These are phyloP conservation scores for Poeciliopsis paucimaculata DNA, from an alignment of 2,797 vertebrate species.

Conservation along the genomic window DNA sequence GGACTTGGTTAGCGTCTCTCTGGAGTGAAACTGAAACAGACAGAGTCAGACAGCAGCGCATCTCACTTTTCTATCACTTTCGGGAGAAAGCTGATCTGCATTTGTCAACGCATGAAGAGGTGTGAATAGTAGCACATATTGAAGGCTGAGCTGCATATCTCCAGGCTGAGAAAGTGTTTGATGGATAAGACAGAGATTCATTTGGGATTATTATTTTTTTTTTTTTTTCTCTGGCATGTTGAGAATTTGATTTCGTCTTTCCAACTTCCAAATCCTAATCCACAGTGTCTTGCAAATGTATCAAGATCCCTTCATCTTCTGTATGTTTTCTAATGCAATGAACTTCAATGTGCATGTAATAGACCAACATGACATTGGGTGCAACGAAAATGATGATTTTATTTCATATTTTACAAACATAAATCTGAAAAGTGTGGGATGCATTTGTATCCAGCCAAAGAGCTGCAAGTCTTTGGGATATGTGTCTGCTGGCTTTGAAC, in stretches of 20 bases:
- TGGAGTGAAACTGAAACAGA: slow-evolving; percentile 89
- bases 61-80: slow-evolving; percentile 44
- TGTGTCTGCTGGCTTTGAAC: neutral
- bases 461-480: neutral
- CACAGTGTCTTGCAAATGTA: too few relatives aligned
- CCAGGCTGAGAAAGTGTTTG: slow-evolving; percentile 25
- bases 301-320: neutral
- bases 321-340: neutral
- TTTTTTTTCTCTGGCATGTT: slow-evolving; percentile 6
- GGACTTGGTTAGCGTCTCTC: slow-evolving; percentile 93
- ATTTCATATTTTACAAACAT: neutral
- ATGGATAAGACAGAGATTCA: slow-evolving; percentile 20
- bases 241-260: slow-evolving; percentile 6
- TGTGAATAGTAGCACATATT: neutral
- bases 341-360: neutral
- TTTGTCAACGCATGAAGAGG: slow-evolving; percentile 38
- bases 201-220: slow-evolving; percentile 18
- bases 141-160: slow-evolving; percentile 27
- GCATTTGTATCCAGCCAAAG: neutral
- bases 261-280: neutral
- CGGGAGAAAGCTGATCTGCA: slow-evolving; percentile 19
- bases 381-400: neutral
- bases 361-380: neutral
- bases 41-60: slow-evolving; percentile 25
- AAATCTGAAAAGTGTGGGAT: neutral